These are phyloP conservation scores for Bubalus kerabau DNA, from an alignment of 2,113 vertebrate genomes.

Conservation along the genomic window DNA sequence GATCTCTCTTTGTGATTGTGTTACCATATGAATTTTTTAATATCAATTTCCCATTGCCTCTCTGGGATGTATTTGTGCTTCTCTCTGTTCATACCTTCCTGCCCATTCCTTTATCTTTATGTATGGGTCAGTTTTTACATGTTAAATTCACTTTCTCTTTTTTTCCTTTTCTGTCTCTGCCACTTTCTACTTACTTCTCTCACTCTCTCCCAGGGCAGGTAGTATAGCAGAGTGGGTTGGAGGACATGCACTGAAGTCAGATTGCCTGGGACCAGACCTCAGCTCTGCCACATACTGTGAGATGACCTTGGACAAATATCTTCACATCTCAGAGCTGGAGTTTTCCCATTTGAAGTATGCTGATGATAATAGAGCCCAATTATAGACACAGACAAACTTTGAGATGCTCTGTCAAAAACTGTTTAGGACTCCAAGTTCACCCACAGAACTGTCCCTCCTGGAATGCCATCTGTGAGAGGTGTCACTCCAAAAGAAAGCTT, in stretches of 20 bases:
- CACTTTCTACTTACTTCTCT: neutral
- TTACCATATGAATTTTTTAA: neutral
- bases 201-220: neutral
- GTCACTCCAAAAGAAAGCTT: neutral
- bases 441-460: neutral
- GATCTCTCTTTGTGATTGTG: neutral
- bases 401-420: neutral
- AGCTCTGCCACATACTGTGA: neutral
- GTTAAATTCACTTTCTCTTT: neutral
- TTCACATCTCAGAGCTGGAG: neutral
- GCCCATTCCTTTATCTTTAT: neutral
- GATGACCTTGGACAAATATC: neutral
- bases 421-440: neutral
- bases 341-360: neutral
- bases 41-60: neutral
- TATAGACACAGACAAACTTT: neutral
- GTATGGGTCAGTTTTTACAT: neutral
- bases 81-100: neutral
- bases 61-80: neutral
- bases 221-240: neutral
- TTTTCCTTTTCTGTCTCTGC: neutral
- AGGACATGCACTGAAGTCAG: neutral
- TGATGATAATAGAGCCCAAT: neutral
- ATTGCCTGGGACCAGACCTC: neutral
- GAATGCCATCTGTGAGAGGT: neutral